Conservation (phyloP, 1,140 invertebrate genomes). For the Drosophila oshimai region DNA sequence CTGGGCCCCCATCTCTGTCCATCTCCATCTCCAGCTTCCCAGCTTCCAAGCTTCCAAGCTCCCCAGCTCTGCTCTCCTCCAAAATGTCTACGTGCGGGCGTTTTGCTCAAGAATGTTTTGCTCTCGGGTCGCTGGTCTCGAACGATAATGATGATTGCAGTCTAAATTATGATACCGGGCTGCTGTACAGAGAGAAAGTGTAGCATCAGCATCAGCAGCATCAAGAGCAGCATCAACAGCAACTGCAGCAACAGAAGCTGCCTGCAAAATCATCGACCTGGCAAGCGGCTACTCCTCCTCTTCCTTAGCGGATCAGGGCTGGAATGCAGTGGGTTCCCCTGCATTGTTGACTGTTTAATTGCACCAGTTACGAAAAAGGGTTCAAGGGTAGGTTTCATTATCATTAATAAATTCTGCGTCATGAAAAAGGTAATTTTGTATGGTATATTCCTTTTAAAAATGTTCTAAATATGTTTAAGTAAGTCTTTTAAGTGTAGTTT, state of each 20-base stretch:
- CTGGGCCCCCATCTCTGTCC: slow-evolving; percentile 7
- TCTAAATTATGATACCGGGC: slow-evolving; percentile 81
- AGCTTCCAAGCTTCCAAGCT: not conserved
- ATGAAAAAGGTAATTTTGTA: no score
- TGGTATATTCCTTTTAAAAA: no score
- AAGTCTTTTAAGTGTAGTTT: no score
- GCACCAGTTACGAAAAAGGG: no score
- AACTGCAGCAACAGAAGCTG: slow-evolving; percentile 69
- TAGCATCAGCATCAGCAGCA: slow-evolving; percentile 53
- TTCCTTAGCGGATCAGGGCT: slow-evolving; percentile 13
- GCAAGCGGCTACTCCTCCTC: slow-evolving; percentile 24
- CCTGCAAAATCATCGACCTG: slow-evolving; percentile 65
- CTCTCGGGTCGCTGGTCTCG: slow-evolving; percentile 37
- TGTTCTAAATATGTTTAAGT: no score
- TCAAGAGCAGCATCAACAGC: slow-evolving; percentile 19
- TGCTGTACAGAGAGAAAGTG: slow-evolving; percentile 75
- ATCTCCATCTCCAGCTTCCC: no score
- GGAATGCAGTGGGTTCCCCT: not conserved
- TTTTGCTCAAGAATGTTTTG: slow-evolving; percentile 65
- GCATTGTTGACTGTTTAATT: not conserved
- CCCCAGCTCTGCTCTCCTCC: slow-evolving; percentile 4
- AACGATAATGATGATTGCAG: slow-evolving; percentile 82
- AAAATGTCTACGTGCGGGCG: slow-evolving; percentile 77
- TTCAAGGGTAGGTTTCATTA: no score
- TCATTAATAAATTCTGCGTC: not conserved